Evolutionary conservation across 2,888 invertebrate species (phyloP), one percentile per base, ranked within the genome.

Genomic region (Drosophila fulvimacula): DNA sequence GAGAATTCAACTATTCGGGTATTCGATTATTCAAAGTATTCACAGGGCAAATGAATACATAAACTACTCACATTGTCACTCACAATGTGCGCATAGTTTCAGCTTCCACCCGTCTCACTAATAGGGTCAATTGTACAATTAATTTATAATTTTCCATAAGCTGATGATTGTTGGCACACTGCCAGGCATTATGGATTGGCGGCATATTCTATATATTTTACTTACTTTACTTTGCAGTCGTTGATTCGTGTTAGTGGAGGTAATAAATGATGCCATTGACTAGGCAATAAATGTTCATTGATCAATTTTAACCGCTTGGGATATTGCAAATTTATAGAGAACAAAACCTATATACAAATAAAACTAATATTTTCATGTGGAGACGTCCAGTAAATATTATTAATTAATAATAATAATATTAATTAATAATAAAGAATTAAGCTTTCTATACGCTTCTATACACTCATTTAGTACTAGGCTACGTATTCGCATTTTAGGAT

Each of bases 41-140:
- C 53, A 67, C 41, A 60, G 49, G 60, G 39, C 24, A 55, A 53
- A 46, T 4, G 55, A 52, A 56, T 19, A 56, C 49, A 4, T 30
- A 6, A 48, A 60, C 63, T 39, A 48, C 27, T 30, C 27, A 3
- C 27, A 41, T 17, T 48, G 57, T 39, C 51, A 56, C 41, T 53
- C 55, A 30, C 59, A 36, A 30, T 59, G 46, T 44, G 44, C 52
- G 38, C 74, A 51, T 65, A 68, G 65, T 74, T 71, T 39, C 51
- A 55, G 53, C 36, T 55, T 56, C 44, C 62, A 61, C 58, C 46
- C 58, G 63, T 71, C 71, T 65, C 55, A 62, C 48, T 48, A 78
- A 77, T 74, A 61, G 77, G 87, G 84, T 83, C 80, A 83, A 83
- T 77, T 86, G 77, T 72, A 80, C 78, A 79, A 79, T 79, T 79